Evolutionary conservation across 1,140 invertebrate species (phyloP).

Genomic region (Teleogryllus occipitalis): DNA sequence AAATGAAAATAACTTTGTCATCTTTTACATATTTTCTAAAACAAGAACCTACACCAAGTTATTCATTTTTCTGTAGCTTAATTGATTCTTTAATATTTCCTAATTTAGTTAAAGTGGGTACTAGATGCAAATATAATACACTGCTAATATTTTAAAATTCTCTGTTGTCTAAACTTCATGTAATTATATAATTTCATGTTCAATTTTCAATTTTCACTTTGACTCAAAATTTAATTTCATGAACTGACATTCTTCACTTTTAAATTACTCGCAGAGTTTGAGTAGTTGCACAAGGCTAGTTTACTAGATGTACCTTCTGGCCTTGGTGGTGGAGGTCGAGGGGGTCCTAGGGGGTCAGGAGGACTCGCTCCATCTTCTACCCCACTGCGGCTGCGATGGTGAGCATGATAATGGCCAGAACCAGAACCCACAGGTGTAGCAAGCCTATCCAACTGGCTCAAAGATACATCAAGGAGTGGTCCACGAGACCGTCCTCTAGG

Average conservation of each 20-base stretch:
- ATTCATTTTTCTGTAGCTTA: too few relatives aligned
- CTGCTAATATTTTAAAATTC: too few relatives aligned
- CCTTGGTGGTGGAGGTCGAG: slow-evolving; percentile 77
- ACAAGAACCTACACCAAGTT: too few relatives aligned
- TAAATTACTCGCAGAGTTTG: neutral
- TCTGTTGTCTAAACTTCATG: too few relatives aligned
- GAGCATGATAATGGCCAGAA: slow-evolving; percentile 30
- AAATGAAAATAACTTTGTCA: too few relatives aligned
- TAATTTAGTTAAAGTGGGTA: too few relatives aligned
- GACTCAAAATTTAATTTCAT: neutral
- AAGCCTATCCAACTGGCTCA: slow-evolving; percentile 50
- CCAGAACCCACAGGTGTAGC: slow-evolving; percentile 33
- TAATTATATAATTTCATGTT: too few relatives aligned
- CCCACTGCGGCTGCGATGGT: slow-evolving; percentile 31
- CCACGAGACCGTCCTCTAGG: slow-evolving; percentile 58
- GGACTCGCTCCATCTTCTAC: slow-evolving; percentile 26
- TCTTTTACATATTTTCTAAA: too few relatives aligned
- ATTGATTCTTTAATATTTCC: too few relatives aligned
- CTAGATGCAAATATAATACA: too few relatives aligned
- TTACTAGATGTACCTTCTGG: slow-evolving; percentile 51
- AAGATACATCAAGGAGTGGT: slow-evolving; percentile 55
- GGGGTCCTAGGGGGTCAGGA: slow-evolving; percentile 46
- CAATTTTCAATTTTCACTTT: too few relatives aligned
- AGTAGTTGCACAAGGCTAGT: neutral
- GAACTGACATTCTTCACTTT: neutral